phyloP scores from a whole-genome alignment of 2,797 vertebrate genomes.

The Siniperca obscura region DNA sequence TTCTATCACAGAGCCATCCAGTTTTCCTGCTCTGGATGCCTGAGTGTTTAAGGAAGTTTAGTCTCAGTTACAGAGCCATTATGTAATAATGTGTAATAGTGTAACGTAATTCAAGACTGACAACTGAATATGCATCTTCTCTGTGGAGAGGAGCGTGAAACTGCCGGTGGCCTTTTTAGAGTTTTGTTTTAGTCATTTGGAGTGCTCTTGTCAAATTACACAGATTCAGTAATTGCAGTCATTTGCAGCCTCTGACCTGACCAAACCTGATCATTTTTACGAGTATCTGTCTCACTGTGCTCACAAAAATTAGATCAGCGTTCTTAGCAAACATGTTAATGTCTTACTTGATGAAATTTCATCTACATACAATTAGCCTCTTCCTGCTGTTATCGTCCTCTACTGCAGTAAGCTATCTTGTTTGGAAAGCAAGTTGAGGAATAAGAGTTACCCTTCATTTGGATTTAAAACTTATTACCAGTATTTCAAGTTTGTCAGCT shows the following conservation, averaged over 20 bases:
- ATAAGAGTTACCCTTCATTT: not conserved
- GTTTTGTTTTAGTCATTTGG: slow-evolving; percentile 44
- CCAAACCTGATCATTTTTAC: slow-evolving; percentile 38
- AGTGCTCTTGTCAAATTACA: slow-evolving; percentile 36
- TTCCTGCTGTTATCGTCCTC: slow-evolving; percentile 27
- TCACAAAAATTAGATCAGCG: slow-evolving; percentile 58
- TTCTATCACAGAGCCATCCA: slow-evolving; percentile 9
- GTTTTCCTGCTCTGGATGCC: slow-evolving; percentile 25
- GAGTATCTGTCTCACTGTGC: slow-evolving; percentile 8
- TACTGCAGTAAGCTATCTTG: not conserved
- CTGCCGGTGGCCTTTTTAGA: slow-evolving; percentile 18
- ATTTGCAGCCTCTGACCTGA: slow-evolving; percentile 42
- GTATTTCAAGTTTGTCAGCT: slow-evolving; percentile 2
- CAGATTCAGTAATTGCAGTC: slow-evolving; percentile 50
- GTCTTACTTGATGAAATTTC: slow-evolving; percentile 65
- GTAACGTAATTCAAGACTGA: slow-evolving; percentile 23
- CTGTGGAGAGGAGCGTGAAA: slow-evolving; percentile 25
- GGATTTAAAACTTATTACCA: not conserved
- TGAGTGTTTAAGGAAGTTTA: slow-evolving; percentile 59
- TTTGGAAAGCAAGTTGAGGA: slow-evolving; percentile 17
- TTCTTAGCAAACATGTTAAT: slow-evolving; percentile 33
- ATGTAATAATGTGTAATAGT: slow-evolving; percentile 38
- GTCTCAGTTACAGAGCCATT: slow-evolving; percentile 68
- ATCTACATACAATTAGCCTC: slow-evolving; percentile 53
- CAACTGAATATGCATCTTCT: slow-evolving; percentile 25